A percentile compares a stretch with the other conserved stretches of the same genome.
phyloP scores from a whole-genome alignment of 2,113 vertebrate genomes.

The Burhinus bistriatus region DNA sequence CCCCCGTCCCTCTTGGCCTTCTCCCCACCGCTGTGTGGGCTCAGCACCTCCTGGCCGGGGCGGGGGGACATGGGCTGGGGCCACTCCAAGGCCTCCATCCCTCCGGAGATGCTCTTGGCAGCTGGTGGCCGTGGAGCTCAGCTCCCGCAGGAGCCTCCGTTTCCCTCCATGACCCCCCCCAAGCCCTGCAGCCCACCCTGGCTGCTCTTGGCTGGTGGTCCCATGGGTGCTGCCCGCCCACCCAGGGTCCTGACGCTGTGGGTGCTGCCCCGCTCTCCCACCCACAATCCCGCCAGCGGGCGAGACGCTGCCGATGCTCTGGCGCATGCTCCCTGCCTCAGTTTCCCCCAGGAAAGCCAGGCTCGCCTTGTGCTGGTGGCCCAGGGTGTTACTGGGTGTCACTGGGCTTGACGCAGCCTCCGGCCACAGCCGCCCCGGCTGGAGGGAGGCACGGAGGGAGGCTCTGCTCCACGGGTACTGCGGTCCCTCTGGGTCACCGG shows the following conservation, averaged over 20 bases:
- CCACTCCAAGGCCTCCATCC: rapidly evolving
- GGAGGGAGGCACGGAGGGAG: neutral
- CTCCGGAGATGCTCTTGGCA: neutral
- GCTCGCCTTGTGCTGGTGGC: conserved; percentile 52
- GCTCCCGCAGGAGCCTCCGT: neutral
- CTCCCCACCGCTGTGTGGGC: neutral
- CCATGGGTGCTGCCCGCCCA: neutral
- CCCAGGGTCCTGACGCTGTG: neutral
- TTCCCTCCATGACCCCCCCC: neutral
- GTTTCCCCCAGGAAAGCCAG: too few species aligned
- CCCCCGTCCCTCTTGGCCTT: neutral
- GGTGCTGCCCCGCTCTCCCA: neutral
- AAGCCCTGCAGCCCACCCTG: too few species aligned
- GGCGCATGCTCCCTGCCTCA: too few species aligned
- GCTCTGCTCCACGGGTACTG: neutral
- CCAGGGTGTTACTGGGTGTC: conserved; percentile 40
- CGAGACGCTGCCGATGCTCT: too few species aligned
- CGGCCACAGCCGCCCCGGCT: rapidly evolving
- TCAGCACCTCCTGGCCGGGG: neutral
- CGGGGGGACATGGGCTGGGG: neutral
- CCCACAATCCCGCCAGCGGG: neutral
- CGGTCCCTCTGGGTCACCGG: neutral
- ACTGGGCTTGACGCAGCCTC: conserved; percentile 21
- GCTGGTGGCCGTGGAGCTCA: neutral
- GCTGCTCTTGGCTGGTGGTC: neutral